These are phyloP conservation scores for Polydrusus cervinus DNA, from an alignment of 2,888 invertebrate genomes.

Conservation along the genomic window DNA sequence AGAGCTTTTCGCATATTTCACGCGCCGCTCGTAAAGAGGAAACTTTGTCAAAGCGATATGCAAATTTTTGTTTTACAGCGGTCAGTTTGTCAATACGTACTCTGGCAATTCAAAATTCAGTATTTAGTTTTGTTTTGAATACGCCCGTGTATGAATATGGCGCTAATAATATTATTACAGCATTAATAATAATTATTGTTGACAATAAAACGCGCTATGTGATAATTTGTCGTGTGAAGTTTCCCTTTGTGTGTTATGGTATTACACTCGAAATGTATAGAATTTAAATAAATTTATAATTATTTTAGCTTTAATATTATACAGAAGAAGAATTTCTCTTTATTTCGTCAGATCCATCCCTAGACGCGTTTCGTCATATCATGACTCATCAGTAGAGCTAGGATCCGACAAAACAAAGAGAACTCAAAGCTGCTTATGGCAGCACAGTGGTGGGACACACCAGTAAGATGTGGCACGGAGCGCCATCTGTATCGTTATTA, in stretches of 20 bases:
- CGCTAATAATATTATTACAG: constrained; percentile 13
- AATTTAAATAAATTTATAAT: no score
- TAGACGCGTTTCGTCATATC: no score
- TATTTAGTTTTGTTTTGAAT: constrained; percentile 37
- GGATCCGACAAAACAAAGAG: no score
- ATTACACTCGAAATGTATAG: not conserved
- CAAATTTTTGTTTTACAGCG: constrained; percentile 50
- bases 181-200: constrained; percentile 25
- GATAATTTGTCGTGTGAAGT: no score
- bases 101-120: constrained; percentile 35
- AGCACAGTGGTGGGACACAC: no score
- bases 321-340: no score
- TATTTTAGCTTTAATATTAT: no score
- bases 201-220: constrained; percentile 21
- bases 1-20: constrained; percentile 46
- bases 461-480: no score
- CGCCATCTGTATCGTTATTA: no score
- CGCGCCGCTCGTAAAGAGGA: constrained; percentile 40
- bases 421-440: no score
- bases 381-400: no score
- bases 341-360: no score
- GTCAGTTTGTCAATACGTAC: constrained; percentile 36
- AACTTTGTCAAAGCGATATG: constrained; percentile 51
- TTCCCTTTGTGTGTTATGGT: constrained; percentile 15
- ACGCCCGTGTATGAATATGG: constrained; percentile 10